Evolutionary conservation across 2,888 invertebrate genomes (phyloP).

Genomic region (Automeris io): DNA sequence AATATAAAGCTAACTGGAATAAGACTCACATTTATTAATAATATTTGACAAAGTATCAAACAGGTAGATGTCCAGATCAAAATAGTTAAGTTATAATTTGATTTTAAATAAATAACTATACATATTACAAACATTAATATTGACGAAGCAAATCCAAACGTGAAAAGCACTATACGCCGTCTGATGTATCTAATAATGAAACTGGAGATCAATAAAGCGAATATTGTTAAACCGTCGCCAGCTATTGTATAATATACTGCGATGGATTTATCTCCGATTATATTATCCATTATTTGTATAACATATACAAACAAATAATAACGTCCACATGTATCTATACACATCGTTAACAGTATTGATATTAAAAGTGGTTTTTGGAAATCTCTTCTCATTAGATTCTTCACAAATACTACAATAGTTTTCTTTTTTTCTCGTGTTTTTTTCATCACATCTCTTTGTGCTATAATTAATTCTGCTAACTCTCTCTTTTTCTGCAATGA

Average conservation of each 20-base stretch:
- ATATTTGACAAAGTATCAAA: conserved; percentile 27
- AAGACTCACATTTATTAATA: conserved; percentile 27
- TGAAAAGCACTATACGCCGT: conserved; percentile 31
- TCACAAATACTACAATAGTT: neutral
- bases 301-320: conserved; percentile 32
- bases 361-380: conserved; percentile 31
- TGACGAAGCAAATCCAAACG: conserved; percentile 21
- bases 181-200: conserved; percentile 24
- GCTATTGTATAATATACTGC: conserved; percentile 32
- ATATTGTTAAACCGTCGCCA: conserved; percentile 26
- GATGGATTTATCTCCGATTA: conserved; percentile 24
- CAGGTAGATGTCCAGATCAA: conserved; percentile 26
- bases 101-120: conserved; percentile 23
- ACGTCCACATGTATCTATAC: conserved; percentile 32
- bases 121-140: conserved; percentile 27
- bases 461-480: conserved; percentile 21
- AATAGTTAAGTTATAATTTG: conserved; percentile 10
- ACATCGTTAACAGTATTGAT: conserved; percentile 22
- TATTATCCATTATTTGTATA: conserved; percentile 30
- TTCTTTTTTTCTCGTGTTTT: conserved; percentile 2
- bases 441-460: conserved; percentile 18
- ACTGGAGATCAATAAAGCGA: conserved; percentile 24
- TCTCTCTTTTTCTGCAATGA: conserved; percentile 21
- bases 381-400: conserved; percentile 20
- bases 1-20: conserved; percentile 28